Percentiles rank a stretch among this genome's conserved stretches.
phyloP scores from a whole-genome alignment of 2,797 vertebrate species.

The Malurus leucopterus region DNA sequence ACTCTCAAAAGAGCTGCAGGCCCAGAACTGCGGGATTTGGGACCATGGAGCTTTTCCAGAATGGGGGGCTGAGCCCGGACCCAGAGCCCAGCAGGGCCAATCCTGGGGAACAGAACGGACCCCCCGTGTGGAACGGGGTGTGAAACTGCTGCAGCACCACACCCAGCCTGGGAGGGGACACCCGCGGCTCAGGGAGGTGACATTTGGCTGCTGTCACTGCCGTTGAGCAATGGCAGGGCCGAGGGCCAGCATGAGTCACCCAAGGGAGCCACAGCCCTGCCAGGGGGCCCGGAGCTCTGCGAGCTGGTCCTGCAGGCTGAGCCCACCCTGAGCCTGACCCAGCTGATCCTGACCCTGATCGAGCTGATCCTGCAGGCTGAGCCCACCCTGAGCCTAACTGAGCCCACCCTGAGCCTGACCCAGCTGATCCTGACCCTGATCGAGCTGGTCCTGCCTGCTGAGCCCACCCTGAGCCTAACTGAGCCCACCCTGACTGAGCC shows the following conservation, averaged over 20 bases:
- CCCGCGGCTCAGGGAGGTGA: conserved; percentile 1
- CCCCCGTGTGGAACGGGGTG: fast-evolving
- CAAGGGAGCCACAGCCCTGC: background rate
- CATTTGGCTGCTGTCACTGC: conserved; percentile 3
- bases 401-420: no score
- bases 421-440: no score
- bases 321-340: background rate
- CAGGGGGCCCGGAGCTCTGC: background rate
- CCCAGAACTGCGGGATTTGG: fast-evolving
- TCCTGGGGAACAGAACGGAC: background rate
- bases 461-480: background rate
- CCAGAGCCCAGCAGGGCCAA: fast-evolving
- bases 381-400: no score
- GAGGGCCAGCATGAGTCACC: conserved; percentile 36
- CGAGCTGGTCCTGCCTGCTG: background rate
- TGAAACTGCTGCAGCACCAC: background rate
- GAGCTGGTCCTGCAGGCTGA: conserved; percentile 2
- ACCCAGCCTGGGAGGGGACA: background rate
- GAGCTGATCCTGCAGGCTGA: background rate
- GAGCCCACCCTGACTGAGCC: no score
- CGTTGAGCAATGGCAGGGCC: background rate
- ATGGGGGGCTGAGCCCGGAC: fast-evolving
- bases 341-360: fast-evolving
- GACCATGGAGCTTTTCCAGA: fast-evolving
- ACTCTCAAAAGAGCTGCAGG: background rate